These are phyloP conservation scores for Pyrocephalus nanus DNA, from an alignment of 2,797 vertebrate species.

Conservation along the genomic window DNA sequence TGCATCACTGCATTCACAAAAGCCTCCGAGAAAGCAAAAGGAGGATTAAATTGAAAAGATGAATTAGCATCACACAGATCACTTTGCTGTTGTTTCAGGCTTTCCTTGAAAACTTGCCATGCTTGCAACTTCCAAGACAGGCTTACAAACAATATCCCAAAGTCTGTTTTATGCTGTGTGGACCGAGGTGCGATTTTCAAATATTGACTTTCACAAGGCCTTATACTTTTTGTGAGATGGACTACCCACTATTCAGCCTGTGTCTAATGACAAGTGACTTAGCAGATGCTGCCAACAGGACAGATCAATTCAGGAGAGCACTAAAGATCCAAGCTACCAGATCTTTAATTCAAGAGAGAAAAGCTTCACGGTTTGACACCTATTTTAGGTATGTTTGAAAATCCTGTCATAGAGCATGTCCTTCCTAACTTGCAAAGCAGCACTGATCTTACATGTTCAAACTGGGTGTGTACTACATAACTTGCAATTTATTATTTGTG, in stretches of 20 bases:
- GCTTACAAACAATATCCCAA: not conserved
- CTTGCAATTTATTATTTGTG: not conserved
- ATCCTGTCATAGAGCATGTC: not conserved
- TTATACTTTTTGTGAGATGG: not conserved
- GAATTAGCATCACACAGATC: not conserved
- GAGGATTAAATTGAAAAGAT: not conserved
- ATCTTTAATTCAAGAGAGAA: not conserved
- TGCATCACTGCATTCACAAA: not conserved
- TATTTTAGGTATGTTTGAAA: not conserved
- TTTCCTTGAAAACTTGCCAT: conserved; percentile 31
- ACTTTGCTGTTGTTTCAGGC: not conserved
- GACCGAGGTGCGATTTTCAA: not conserved
- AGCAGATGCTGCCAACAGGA: not conserved
- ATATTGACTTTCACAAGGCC: not conserved
- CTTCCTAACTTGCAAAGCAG: not conserved
- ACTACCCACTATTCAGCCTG: not conserved
- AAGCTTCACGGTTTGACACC: not conserved
- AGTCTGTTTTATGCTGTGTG: not conserved
- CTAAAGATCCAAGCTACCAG: not conserved
- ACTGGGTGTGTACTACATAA: not conserved
- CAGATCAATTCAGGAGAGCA: not conserved
- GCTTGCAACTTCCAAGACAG: conserved; percentile 1
- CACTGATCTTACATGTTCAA: not conserved
- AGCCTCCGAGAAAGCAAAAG: conserved; percentile 7
- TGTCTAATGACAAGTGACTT: not conserved